Evolutionary conservation across 2,113 vertebrate species (phyloP).

Genomic region (Vanacampus margaritifer): DNA sequence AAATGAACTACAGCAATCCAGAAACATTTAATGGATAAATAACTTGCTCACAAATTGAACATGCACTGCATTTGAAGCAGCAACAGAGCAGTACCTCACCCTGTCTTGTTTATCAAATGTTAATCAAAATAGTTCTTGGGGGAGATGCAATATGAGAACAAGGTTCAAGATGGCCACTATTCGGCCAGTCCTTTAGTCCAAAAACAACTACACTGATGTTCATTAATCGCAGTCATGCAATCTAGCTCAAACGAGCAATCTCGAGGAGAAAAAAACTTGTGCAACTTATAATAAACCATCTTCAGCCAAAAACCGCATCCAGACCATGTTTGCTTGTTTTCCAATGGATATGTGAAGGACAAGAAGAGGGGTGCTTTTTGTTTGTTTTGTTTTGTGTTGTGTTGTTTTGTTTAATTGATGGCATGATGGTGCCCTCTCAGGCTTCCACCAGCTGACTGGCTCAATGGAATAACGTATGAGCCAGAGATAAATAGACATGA

Average conservation of each 20-base stretch:
- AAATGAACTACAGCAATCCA: neutral
- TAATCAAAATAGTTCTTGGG: too few relatives aligned
- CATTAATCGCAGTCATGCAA: slow-evolving; percentile 19
- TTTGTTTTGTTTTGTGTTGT: slow-evolving; percentile 14
- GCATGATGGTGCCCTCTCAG: slow-evolving; percentile 15
- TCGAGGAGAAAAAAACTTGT: slow-evolving; percentile 16
- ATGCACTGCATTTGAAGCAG: neutral
- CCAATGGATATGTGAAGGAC: slow-evolving; percentile 69
- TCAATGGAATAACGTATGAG: slow-evolving; percentile 53
- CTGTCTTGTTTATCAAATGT: neutral
- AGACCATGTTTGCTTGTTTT: slow-evolving; percentile 41
- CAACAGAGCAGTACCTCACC: neutral
- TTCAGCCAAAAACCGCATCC: slow-evolving; percentile 26
- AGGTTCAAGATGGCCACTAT: neutral
- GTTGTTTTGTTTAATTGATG: slow-evolving; percentile 55
- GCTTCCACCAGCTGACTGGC: slow-evolving; percentile 40
- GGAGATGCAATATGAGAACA: neutral
- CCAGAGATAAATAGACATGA: slow-evolving; percentile 64
- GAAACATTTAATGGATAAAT: neutral
- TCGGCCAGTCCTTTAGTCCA: neutral
- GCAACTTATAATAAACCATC: neutral
- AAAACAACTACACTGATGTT: slow-evolving; percentile 3
- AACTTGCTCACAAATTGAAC: neutral
- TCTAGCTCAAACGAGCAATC: slow-evolving; percentile 21
- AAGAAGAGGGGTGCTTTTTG: slow-evolving; percentile 25